These are phyloP conservation scores for Microplitis manilae DNA, from an alignment of 2,888 invertebrate species.

Conservation along the genomic window DNA sequence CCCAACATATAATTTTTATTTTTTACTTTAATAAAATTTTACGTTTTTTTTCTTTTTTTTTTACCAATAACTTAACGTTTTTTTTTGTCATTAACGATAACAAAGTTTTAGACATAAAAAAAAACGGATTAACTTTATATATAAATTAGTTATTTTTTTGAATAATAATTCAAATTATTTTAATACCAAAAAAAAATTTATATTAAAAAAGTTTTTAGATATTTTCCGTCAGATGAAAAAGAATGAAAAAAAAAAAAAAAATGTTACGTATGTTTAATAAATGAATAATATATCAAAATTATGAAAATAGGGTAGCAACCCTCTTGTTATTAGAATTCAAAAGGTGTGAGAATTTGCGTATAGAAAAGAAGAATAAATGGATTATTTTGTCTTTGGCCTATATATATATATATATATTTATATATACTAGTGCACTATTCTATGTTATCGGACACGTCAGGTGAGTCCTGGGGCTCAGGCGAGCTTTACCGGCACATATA, in stretches of 20 bases:
- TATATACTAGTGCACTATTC: constrained; percentile 35
- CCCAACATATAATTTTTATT: neutral
- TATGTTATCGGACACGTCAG: constrained; percentile 49
- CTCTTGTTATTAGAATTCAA: neutral
- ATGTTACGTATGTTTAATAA: neutral
- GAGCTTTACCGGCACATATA: constrained; percentile 32
- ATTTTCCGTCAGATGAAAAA: neutral
- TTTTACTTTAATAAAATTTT: neutral
- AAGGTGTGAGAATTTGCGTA: neutral
- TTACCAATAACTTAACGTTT: neutral
- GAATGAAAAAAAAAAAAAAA: neutral
- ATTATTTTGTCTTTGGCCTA: neutral
- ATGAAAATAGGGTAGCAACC: neutral
- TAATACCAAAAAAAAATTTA: neutral
- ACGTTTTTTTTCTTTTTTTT: neutral
- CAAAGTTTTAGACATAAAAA: too few species aligned
- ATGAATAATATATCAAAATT: neutral
- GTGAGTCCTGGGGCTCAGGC: constrained; percentile 42
- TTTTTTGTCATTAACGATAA: too few species aligned
- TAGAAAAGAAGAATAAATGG: constrained; percentile 3
- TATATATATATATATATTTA: neutral
- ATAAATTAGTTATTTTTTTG: too few species aligned
- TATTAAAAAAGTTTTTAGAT: neutral
- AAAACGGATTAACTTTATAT: too few species aligned
- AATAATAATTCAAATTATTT: neutral